Conservation (phyloP, 2,797 vertebrate genomes). For the Tenualosa ilisha region DNA sequence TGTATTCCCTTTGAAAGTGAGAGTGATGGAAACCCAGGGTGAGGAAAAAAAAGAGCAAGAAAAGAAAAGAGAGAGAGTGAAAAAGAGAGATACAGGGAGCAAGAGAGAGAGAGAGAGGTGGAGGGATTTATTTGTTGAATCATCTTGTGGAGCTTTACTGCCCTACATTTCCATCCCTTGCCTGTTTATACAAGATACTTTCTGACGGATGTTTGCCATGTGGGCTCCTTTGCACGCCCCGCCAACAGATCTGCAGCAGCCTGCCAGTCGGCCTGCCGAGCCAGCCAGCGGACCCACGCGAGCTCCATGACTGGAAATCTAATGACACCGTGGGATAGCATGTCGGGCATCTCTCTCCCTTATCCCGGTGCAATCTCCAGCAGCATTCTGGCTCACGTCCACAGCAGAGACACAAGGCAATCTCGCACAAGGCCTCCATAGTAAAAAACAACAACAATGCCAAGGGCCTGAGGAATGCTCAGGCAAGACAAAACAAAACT, state of each 20-base stretch:
- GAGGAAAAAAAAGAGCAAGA: neutral
- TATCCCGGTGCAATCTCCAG: slow-evolving; percentile 14
- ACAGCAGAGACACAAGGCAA: neutral
- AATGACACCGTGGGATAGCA: neutral
- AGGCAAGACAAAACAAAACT: neutral
- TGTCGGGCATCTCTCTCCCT: neutral
- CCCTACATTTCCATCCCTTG: slow-evolving; percentile 14
- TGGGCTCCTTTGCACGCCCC: neutral
- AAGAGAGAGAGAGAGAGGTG: neutral
- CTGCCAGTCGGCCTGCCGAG: neutral
- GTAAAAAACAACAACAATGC: neutral
- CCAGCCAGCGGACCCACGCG: neutral
- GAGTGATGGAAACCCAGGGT: slow-evolving; percentile 18
- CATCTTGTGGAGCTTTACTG: neutral
- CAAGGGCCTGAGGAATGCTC: neutral
- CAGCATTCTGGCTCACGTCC: neutral
- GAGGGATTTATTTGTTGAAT: slow-evolving; percentile 10
- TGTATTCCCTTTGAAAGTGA: slow-evolving; percentile 17
- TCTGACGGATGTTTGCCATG: slow-evolving; percentile 1
- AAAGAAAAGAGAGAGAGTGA: neutral
- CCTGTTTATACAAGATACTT: slow-evolving; percentile 14
- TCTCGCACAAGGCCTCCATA: neutral
- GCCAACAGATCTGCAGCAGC: neutral
- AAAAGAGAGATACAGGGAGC: neutral
- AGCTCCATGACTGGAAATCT: slow-evolving; percentile 23